Base-by-base conservation (phyloP, 2,113 vertebrate species). In the Cyprichromis sp. region DNA sequence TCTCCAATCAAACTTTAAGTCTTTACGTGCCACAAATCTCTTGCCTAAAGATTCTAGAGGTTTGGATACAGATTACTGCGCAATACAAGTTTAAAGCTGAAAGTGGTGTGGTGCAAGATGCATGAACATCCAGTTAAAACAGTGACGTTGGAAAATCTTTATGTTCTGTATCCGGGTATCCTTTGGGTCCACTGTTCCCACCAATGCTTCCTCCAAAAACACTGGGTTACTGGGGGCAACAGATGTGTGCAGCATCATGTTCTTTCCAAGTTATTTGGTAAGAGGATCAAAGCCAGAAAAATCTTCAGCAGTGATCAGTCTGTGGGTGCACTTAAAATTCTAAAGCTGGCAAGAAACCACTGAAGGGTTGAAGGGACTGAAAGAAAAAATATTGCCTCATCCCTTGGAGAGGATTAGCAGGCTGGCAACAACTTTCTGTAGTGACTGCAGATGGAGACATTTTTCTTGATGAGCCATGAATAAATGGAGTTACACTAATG, bases 221-320 rank as follows among this genome's bases (percentile, higher is more conserved):
- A 61, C n/a, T 24, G 71, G 59, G 81, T 89, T 84, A 88, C 34
- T 7, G 63, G 45, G 59, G 83, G 63, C 68, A 86, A 81, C 93
- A 94, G 90, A 91, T 91, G 93, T 79, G 83, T 42, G 59, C 85
- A 85, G 54, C n/a, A 13, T 76, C 3, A 31, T 3, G 14, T 53
- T 84, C 53, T 54, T 90, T 88, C 87, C 85, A 73, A 88, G 59
- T 66, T 80, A 21, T 81, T 79, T 50, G 83, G 76, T 68, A 50
- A 61, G 52, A 36, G 7, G 50, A 26, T 19, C 21, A 9, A 12
- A 42, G 53, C 83, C 73, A 71, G 26, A 42, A 79, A 71, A 10
- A 84, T 80, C 85, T 84, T 54, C n/a, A 29, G 55, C 61, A 81
- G 24, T 52, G 55, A 87, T 84, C 68, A 54, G 34, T 9, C 26